Evolutionary conservation across 2,888 invertebrate genomes (phyloP).

Genomic region (Drosophila seclusa): DNA sequence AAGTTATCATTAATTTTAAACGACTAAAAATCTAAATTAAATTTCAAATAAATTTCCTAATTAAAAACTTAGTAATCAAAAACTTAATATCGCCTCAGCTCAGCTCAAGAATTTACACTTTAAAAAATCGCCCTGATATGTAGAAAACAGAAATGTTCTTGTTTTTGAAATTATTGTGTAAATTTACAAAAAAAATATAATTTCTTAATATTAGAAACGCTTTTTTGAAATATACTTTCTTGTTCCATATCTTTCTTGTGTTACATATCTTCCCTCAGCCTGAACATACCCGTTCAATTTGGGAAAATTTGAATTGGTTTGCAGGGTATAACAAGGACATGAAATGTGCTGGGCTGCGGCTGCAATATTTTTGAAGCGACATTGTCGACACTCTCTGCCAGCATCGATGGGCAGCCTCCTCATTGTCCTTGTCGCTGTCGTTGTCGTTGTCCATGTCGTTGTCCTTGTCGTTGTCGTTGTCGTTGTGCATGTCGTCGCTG

Average conservation of each 20-base stretch:
- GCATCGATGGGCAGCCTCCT: constrained; percentile 56
- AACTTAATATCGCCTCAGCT: not conserved
- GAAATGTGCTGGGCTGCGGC: constrained; percentile 57
- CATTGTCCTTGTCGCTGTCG: constrained; percentile 12
- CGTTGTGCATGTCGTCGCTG: constrained; percentile 64
- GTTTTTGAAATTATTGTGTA: not conserved
- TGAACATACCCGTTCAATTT: not conserved
- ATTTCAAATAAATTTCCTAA: not conserved
- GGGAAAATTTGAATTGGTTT: not conserved
- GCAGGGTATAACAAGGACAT: constrained; percentile 46
- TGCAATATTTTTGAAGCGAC: constrained; percentile 79
- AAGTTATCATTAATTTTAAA: not conserved
- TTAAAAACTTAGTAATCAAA: not conserved
- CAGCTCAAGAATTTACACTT: not conserved
- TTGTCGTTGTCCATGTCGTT: constrained; percentile 4
- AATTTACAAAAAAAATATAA: fast-evolving
- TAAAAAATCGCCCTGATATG: not conserved
- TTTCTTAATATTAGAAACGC: not conserved
- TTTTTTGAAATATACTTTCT: not conserved
- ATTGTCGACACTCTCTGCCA: constrained; percentile 69
- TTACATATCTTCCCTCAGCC: not conserved
- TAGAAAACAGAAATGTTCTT: not conserved
- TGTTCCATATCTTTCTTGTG: not conserved
- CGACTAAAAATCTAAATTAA: not conserved
- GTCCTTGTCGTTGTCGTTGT: constrained; percentile 38